phyloP scores from a whole-genome alignment of 2,888 invertebrate species.

The Anagyrus pseudococci region DNA sequence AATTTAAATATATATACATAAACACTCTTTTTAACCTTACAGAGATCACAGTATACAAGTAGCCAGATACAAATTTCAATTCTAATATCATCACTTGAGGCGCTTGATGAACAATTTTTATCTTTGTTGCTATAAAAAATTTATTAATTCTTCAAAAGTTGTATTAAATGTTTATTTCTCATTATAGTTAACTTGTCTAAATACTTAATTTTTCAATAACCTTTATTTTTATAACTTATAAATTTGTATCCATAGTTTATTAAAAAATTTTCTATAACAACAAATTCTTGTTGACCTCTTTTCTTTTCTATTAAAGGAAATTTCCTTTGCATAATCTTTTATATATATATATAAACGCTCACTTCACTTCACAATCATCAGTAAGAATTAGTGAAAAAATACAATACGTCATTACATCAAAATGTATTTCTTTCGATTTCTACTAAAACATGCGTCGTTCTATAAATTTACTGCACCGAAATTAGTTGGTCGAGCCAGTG shows the following conservation, averaged over 20 bases:
- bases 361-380: constrained; percentile 31
- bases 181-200: too few relatives aligned
- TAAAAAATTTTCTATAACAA: constrained; percentile 30
- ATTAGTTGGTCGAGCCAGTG: constrained; percentile 39
- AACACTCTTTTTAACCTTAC: constrained; percentile 53
- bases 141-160: constrained; percentile 26
- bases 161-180: constrained; percentile 28
- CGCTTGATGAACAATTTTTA: constrained; percentile 30
- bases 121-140: constrained; percentile 34
- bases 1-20: constrained; percentile 42
- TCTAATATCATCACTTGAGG: constrained; percentile 48
- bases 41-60: constrained; percentile 63
- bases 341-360: constrained; percentile 30
- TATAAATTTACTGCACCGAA: constrained; percentile 36
- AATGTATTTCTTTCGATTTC: constrained; percentile 39
- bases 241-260: constrained; percentile 25
- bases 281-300: constrained; percentile 31
- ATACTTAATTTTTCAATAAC: constrained; percentile 24
- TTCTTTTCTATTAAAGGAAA: constrained; percentile 22
- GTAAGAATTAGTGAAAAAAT: constrained; percentile 50
- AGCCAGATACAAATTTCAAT: constrained; percentile 59
- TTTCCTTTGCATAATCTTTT: constrained; percentile 34
- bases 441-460: constrained; percentile 32
- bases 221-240: constrained; percentile 9
- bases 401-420: constrained; percentile 45